Evolutionary conservation across 1,140 invertebrate species (phyloP), one percentile per base, ranked within the genome.

Genomic region (Nebria ingens): DNA sequence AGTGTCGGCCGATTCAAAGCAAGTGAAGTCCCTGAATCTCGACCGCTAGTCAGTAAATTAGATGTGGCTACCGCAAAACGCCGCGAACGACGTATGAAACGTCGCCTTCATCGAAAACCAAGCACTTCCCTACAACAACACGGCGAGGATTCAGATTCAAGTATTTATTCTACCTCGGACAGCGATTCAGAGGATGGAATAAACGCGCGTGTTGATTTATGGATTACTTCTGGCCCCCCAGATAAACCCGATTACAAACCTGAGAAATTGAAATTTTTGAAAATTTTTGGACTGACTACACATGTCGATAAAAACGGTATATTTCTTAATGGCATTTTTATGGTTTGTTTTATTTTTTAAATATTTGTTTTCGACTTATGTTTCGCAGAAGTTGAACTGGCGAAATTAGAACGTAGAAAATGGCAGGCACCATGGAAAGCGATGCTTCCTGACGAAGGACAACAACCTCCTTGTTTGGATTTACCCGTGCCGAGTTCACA

Each of bases 401-500:
- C 55, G 50, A 67, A 68, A 52, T n/a, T 68, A 23, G 62, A 65
- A 53, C 62, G 61, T 55, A 56, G 65, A 53, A 67, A 63, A 61
- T 68, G 66, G 66, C 55, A 59, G 25, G 59, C 60, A 19, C 34
- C 54, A 11, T 63, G 59, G 60, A 25, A 56, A 53, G 49, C 38
- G 23, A 55, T 51, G 2, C 19, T 29, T 17, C 19, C 12, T 19
- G 58, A 61, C 29, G 55, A 60, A 55, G 22, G 19, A 2, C 2
- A 25, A 17, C 21, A 53, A 34, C 15, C 9, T n/a, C n/a, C n/a
- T 54, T 61, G 40, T 42, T 60, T 67, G 19, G 58, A 68, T 60
- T 58, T 69, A 56, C 66, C 67, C 57, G 62, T 69, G 56, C 66
- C 68, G 61, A 65, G 57, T 52, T 53, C 55, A 51, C 66, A 65